Evolutionary conservation across 2,888 invertebrate genomes (phyloP).

Genomic region (Hartigia nigra): DNA sequence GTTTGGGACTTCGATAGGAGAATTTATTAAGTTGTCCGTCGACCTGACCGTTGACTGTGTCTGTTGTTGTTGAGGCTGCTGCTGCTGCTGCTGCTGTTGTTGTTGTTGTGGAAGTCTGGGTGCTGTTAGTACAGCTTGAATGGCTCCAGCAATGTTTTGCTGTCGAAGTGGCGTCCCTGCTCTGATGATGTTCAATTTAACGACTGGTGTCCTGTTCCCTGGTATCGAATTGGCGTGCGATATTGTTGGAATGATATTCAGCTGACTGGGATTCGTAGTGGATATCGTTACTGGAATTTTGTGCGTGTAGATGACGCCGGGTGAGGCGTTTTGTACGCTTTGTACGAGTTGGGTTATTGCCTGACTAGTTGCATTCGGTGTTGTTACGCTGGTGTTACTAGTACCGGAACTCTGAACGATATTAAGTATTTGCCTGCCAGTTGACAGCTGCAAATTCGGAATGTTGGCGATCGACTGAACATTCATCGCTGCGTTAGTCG

Average conservation of each 20-base stretch:
- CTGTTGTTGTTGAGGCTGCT: constrained; percentile 71
- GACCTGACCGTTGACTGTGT: constrained; percentile 65
- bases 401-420: constrained; percentile 55
- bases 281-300: constrained; percentile 75
- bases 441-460: constrained; percentile 52
- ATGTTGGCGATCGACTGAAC: constrained; percentile 56
- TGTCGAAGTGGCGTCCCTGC: constrained; percentile 45
- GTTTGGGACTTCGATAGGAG: constrained; percentile 56
- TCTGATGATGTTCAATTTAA: constrained; percentile 61
- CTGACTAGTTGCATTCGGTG: constrained; percentile 38
- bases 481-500: constrained; percentile 36
- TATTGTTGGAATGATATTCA: constrained; percentile 59
- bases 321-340: constrained; percentile 44
- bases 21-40: constrained; percentile 44
- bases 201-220: constrained; percentile 59
- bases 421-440: constrained; percentile 56
- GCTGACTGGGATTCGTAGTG: constrained; percentile 58
- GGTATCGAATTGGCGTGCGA: constrained; percentile 52
- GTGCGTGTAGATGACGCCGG: constrained; percentile 77
- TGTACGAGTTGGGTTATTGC: constrained; percentile 55
- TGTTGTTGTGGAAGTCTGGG: constrained; percentile 53
- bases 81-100: constrained; percentile 58
- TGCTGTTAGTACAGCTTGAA: constrained; percentile 55
- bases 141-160: constrained; percentile 51
- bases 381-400: constrained; percentile 33